Evolutionary conservation across 2,797 vertebrate species (phyloP).

Genomic region (Sylvilagus floridanus): DNA sequence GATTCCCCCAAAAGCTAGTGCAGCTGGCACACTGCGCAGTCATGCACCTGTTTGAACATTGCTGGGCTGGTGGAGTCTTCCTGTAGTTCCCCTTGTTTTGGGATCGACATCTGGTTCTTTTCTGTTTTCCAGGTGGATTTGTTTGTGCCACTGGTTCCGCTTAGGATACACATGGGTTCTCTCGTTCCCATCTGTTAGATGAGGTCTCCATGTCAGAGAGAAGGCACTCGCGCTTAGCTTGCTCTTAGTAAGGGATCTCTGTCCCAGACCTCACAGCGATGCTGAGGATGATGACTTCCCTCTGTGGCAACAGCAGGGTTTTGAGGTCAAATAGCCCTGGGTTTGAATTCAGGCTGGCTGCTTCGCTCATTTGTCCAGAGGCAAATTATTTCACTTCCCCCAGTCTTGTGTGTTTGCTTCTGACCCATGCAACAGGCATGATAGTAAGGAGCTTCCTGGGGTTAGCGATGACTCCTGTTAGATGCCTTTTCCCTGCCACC

Average conservation of each 20-base stretch:
- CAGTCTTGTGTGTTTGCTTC: background rate
- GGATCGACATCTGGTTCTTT: background rate
- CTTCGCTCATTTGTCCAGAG: background rate
- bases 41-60: background rate
- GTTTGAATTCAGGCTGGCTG: background rate
- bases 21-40: background rate
- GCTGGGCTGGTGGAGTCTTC: background rate
- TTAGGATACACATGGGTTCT: background rate
- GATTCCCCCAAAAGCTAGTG: conserved; percentile 35
- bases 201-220: background rate
- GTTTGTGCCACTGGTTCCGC: background rate
- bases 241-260: background rate
- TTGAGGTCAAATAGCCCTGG: background rate
- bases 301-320: background rate
- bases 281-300: background rate
- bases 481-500: background rate
- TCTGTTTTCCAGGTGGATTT: background rate
- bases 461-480: conserved; percentile 17
- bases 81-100: background rate
- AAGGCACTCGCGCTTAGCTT: background rate
- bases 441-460: background rate
- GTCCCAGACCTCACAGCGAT: background rate
- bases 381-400: background rate
- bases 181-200: background rate
- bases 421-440: background rate